Evolutionary conservation across 2,113 vertebrate genomes (phyloP), one percentile per base, ranked within the genome.

Genomic region (Andinoacara biseriatus): DNA sequence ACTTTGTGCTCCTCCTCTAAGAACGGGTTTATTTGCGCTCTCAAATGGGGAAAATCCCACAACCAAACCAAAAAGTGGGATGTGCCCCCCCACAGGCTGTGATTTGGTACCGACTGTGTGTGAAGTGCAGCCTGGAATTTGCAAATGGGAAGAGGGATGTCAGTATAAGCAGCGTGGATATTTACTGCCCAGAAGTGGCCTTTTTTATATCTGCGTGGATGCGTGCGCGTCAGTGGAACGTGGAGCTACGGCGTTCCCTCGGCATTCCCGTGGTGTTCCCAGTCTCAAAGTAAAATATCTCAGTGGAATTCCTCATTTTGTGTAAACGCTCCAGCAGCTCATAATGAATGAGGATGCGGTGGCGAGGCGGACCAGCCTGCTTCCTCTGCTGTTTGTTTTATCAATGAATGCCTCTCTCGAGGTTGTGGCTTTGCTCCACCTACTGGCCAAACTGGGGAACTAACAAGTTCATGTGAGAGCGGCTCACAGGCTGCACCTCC

Each of bases 301-400:
- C 52, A 56, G 0, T 74, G 79, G 9, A 61, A 29, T 14, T 9
- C 8, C 15, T 65, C 4, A 58, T 31, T 87, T 61, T 7, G 29
- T 52, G 11, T 40, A n/a, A 85, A 72, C 38, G 52, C n/a, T 80
- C 40, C 58, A 60, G 65, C 58, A 76, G 59, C 26, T 83, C 69
- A 87, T 83, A 74, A 56, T 93, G 85, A 92, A 88, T 91, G 88
- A 89, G 57, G 96, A 95, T 96, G 58, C 91, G 90, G 63, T 61
- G 81, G 24, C 0, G 33, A 63, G 10, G 49, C 62, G 60, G 63
- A 78, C 5, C 3, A 58, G 46, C 29, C 52, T 29, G 57, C 61
- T 3, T 58, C 63, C 33, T 77, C 75, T 90, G 54, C 65, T 57
- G 2, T 75, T 80, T 83, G 49, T 89, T 92, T 90, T 90, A 83